Evolutionary conservation across 2,113 vertebrate species (phyloP).

Genomic region (Pampusana beccarii): DNA sequence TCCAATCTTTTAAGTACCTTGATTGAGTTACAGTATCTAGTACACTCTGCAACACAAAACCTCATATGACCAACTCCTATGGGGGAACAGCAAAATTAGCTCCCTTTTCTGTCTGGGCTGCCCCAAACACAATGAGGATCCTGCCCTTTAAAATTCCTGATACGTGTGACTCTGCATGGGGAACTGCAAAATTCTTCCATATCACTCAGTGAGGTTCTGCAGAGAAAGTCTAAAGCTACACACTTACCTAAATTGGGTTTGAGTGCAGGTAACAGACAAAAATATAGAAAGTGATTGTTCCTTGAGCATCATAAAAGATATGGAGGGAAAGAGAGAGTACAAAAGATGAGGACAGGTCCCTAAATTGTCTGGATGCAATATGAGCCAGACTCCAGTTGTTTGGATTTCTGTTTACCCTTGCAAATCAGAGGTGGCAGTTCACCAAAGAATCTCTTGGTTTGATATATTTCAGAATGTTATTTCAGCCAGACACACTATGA

Average conservation of each 20-base stretch:
- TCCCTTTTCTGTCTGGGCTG: neutral
- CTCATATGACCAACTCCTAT: neutral
- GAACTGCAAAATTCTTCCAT: neutral
- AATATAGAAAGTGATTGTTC: neutral
- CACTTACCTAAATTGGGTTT: neutral
- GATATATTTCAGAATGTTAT: neutral
- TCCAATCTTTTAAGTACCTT: neutral
- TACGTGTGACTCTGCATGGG: fast-evolving
- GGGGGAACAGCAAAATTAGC: neutral
- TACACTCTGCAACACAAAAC: neutral
- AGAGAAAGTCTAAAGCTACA: neutral
- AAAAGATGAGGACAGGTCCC: neutral
- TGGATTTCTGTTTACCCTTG: neutral
- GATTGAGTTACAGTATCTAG: neutral
- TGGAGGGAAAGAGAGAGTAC: neutral
- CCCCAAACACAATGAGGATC: neutral
- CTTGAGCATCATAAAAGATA: neutral
- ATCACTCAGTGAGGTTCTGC: neutral
- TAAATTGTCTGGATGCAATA: neutral
- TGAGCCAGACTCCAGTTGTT: neutral
- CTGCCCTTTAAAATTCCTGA: neutral
- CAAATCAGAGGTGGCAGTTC: neutral
- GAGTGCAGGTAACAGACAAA: neutral
- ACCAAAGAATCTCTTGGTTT: neutral
- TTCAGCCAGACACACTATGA: constrained; percentile 1